A percentile compares a stretch with the other conserved stretches of the same genome.
These are phyloP conservation scores for Alethe diademata DNA, from an alignment of 2,113 vertebrate genomes.

Conservation along the genomic window DNA sequence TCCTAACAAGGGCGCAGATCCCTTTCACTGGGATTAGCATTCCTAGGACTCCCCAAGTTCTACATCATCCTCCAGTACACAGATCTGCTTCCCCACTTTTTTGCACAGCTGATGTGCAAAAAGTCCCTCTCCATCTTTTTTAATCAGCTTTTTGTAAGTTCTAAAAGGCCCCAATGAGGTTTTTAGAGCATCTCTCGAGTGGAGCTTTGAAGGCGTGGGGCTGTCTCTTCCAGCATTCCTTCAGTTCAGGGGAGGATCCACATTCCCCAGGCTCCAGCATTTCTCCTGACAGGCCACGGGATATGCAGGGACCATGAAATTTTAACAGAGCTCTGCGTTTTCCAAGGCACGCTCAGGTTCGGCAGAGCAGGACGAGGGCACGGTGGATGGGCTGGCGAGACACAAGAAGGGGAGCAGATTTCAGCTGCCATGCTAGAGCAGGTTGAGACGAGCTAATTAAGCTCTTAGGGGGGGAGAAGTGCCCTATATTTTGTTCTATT, in stretches of 20 bases:
- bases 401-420: constrained; percentile 58
- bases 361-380: background rate
- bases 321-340: background rate
- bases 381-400: background rate
- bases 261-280: background rate
- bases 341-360: background rate
- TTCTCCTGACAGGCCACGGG: background rate
- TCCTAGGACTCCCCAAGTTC: background rate
- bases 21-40: background rate
- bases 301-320: background rate
- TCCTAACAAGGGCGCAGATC: background rate
- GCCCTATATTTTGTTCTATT: background rate
- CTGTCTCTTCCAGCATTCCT: background rate
- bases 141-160: background rate
- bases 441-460: constrained; percentile 27
- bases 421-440: constrained; percentile 34
- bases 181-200: background rate
- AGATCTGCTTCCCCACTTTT: background rate
- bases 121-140: background rate
- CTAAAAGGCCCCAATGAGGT: background rate
- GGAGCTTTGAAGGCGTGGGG: fast-evolving
- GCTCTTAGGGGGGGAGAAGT: background rate
- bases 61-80: background rate
- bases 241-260: background rate
- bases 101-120: too few species aligned